Evolutionary conservation across 2,113 vertebrate species (phyloP).

Genomic region (Pomatorhinus ruficollis): DNA sequence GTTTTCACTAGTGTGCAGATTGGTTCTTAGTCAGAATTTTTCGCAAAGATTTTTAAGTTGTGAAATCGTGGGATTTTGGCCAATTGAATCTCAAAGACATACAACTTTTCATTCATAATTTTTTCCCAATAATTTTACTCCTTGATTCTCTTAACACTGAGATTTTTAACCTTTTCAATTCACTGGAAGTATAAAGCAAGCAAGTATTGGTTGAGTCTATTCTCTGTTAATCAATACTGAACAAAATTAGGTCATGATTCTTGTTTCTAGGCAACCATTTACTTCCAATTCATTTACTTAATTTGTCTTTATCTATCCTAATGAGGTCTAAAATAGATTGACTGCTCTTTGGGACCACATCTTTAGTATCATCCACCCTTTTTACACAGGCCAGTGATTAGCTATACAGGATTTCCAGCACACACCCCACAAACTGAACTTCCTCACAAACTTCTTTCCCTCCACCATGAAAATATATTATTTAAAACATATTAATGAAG

Average conservation of each 20-base stretch:
- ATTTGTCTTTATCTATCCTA: not conserved
- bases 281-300: not conserved
- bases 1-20: not conserved
- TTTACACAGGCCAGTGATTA: not conserved
- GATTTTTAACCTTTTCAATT: not conserved
- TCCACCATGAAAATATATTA: not conserved
- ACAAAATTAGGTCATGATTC: slow-evolving; percentile 9
- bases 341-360: not conserved
- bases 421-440: not conserved
- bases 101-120: not conserved
- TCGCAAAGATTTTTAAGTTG: not conserved
- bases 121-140: not conserved
- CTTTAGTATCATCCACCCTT: not conserved
- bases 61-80: not conserved
- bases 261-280: slow-evolving; percentile 28
- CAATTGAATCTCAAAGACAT: not conserved
- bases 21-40: not conserved
- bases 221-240: not conserved
- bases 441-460: not conserved
- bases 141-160: not conserved
- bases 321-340: not conserved
- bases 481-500: not conserved
- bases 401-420: not conserved
- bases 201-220: not conserved
- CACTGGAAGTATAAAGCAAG: not conserved